Base-by-base conservation (phyloP, 2,797 vertebrate species). In the Clamator glandarius region DNA sequence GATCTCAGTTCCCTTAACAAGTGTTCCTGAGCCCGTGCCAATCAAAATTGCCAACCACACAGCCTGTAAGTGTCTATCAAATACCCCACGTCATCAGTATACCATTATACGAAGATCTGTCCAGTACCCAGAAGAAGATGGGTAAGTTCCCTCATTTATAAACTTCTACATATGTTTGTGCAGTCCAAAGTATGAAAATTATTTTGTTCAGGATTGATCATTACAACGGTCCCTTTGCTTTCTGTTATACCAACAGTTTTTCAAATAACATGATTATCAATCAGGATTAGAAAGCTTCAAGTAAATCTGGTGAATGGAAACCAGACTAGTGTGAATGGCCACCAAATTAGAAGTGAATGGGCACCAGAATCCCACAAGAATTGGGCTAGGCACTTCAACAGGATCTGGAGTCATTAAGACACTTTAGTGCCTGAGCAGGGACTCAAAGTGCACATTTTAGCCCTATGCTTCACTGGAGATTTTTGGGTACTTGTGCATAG, bases 41-140 rank as follows among this genome's bases (percentile, higher is more conserved):
- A 97, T 99, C 91, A 99, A 98, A 97, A 98, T 99, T 86, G 99
- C 98, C 62, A 99, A 99, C 96, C 99, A 99, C 75, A 99, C 99
- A 1, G 98, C 98, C 92, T 99, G 99, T 92, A 98, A 98, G 92
- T 99, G 99, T 90, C 97, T 98, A 93, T 98, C 98, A 83, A 98
- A 98, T 7, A 98, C 98, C 63, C 98, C 98, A n/a, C 98, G 97
- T 12, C 98, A 98, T 9, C 95, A 97, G n/a, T 98, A 97, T 15
- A 89, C 98, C 77, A 98, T 98, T 77, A 98, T 98, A 95, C 93
- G 98, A 92, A 98, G 98, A 91, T 98, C 98, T 74, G 88, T 98
- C 78, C 97, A 97, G 68, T 96, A 96, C 52, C 89, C 96, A 3
- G 97, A 98, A 79, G 96, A 97, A 81, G 97, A 98, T 69, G 91